phyloP scores from a whole-genome alignment of 2,888 invertebrate genomes.

The Bedellia somnulentella region DNA sequence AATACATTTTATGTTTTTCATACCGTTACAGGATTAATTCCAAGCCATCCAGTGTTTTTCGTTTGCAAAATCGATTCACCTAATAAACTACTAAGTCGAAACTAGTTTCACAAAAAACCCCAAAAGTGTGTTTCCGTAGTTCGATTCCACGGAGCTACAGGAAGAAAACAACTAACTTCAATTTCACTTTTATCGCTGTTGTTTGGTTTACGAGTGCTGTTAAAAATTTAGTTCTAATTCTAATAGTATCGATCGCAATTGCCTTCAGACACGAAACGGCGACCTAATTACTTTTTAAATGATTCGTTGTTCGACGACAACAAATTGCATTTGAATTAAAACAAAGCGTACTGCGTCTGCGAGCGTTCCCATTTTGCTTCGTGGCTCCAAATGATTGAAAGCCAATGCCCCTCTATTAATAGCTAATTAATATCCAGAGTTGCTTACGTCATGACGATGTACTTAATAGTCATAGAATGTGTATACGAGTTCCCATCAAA shows the following conservation, averaged over 20 bases:
- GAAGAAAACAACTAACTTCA: too few relatives aligned
- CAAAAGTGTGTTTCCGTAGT: too few relatives aligned
- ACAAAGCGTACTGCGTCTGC: too few relatives aligned
- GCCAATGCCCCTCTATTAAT: conserved; percentile 17
- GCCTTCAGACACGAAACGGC: conserved; percentile 28
- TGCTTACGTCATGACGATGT: conserved; percentile 46
- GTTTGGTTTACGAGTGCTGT: conserved; percentile 17
- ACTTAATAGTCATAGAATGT: conserved; percentile 21
- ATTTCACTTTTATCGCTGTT: conserved; percentile 34
- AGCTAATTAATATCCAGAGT: conserved; percentile 40
- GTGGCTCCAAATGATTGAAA: too few relatives aligned
- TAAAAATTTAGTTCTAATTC: conserved; percentile 25
- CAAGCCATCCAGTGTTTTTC: too few relatives aligned
- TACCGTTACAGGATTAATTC: too few relatives aligned
- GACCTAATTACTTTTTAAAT: conserved; percentile 51
- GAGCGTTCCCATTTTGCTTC: too few relatives aligned
- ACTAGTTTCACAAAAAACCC: too few relatives aligned
- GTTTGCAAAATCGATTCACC: too few relatives aligned
- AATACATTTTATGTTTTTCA: too few relatives aligned
- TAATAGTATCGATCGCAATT: conserved; percentile 27
- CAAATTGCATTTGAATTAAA: neutral
- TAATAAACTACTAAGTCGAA: too few relatives aligned
- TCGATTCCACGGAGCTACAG: too few relatives aligned
- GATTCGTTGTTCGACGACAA: conserved; percentile 1
- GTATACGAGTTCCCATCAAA: conserved; percentile 27